Evolutionary conservation across 2,113 vertebrate genomes (phyloP).

Genomic region (Phodopus roborovskii): DNA sequence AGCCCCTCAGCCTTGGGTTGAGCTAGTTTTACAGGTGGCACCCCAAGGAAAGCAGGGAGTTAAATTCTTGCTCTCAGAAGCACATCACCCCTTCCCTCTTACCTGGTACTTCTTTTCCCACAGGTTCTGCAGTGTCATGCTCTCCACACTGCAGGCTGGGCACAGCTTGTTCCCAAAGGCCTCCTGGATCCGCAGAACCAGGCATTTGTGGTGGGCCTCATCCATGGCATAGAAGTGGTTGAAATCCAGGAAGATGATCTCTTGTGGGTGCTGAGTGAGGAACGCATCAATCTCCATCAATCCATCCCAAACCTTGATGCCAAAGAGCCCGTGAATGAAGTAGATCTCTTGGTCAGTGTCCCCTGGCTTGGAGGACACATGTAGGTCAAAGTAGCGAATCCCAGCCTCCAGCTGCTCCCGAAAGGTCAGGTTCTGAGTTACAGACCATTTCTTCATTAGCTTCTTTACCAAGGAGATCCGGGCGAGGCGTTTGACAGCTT

Average conservation of each 20-base stretch:
- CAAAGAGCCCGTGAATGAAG: constrained; percentile 98
- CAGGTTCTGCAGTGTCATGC: constrained; percentile 91
- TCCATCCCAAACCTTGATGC: constrained; percentile 94
- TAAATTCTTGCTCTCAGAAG: neutral
- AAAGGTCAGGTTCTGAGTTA: constrained; percentile 96
- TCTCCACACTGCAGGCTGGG: constrained; percentile 89
- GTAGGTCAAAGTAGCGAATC: constrained; percentile 98
- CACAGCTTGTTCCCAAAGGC: constrained; percentile 95
- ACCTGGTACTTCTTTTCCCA: constrained; percentile 96
- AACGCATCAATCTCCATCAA: constrained; percentile 93
- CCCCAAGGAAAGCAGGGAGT: neutral
- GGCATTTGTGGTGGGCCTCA: constrained; percentile 91
- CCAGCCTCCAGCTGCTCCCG: constrained; percentile 96
- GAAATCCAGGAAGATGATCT: constrained; percentile 97
- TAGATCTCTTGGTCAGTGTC: constrained; percentile 93
- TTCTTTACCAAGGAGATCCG: constrained; percentile 91
- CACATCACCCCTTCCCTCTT: neutral
- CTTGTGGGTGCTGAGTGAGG: constrained; percentile 89
- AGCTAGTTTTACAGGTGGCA: neutral
- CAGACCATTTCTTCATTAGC: constrained; percentile 95
- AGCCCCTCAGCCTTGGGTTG: neutral
- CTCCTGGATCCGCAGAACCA: constrained; percentile 91
- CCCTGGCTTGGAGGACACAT: constrained; percentile 96
- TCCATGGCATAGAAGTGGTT: constrained; percentile 99
- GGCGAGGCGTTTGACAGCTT: constrained; percentile 90